These are phyloP conservation scores for Tragelaphus strepsiceros DNA, from an alignment of 2,113 vertebrate genomes.

Conservation along the genomic window DNA sequence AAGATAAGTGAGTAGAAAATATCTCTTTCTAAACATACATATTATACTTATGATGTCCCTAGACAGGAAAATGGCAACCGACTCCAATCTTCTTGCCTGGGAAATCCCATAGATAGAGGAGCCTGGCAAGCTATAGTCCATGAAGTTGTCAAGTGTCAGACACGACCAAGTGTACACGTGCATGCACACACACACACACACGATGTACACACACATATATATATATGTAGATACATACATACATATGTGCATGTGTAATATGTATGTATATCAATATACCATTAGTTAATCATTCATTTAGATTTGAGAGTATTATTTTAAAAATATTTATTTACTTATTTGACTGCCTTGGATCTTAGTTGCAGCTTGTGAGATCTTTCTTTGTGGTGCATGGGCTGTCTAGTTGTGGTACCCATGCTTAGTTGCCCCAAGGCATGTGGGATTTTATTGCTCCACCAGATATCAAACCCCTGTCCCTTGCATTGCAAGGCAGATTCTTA, in stretches of 20 bases:
- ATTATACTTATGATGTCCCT: background rate
- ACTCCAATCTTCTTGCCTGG: background rate
- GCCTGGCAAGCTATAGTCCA: background rate
- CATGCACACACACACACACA: background rate
- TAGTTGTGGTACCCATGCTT: background rate
- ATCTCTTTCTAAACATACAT: background rate
- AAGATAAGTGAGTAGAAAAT: background rate
- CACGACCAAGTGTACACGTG: rapidly evolving
- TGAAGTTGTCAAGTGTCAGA: background rate
- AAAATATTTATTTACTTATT: background rate
- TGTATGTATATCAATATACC: background rate
- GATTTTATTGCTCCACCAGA: background rate
- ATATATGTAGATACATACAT: background rate
- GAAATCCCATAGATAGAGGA: background rate
- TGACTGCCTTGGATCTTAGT: background rate
- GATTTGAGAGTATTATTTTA: background rate
- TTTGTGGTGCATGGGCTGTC: background rate
- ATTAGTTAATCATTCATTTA: background rate
- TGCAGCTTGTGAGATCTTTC: background rate
- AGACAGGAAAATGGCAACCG: background rate
- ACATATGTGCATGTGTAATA: background rate
- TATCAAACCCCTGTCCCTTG: background rate
- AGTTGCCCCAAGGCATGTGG: background rate
- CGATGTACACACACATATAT: background rate
- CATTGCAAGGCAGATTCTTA: background rate